These are phyloP conservation scores for Macrosiphum euphorbiae DNA, from an alignment of 2,888 invertebrate genomes.

Conservation along the genomic window DNA sequence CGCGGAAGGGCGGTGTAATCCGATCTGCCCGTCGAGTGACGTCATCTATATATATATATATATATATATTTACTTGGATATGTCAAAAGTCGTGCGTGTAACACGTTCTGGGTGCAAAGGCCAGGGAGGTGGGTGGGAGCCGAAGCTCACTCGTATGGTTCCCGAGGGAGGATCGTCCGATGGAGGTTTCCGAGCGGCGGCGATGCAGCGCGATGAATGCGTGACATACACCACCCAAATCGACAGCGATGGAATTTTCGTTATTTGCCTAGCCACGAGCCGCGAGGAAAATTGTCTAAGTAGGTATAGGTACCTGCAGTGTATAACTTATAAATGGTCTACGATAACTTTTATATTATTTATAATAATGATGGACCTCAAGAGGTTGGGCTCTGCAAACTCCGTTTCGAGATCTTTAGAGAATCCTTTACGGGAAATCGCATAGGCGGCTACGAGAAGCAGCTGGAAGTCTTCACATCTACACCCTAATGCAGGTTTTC, in stretches of 20 bases:
- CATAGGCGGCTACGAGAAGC: background rate
- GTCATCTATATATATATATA: constrained; percentile 31
- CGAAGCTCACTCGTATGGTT: background rate
- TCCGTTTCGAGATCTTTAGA: background rate
- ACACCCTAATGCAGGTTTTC: background rate
- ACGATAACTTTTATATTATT: background rate
- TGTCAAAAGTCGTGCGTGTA: background rate
- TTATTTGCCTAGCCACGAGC: background rate
- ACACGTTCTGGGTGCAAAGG: background rate
- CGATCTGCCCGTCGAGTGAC: constrained; percentile 53
- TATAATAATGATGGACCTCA: background rate
- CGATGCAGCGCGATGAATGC: background rate
- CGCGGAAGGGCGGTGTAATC: constrained; percentile 44
- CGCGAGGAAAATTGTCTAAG: background rate
- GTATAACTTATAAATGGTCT: background rate
- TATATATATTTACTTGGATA: background rate
- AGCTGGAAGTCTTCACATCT: background rate
- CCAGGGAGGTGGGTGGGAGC: background rate
- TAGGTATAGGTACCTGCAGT: background rate
- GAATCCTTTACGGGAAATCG: background rate
- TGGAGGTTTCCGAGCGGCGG: background rate
- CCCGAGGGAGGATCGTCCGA: constrained; percentile 1
- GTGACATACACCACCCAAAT: background rate
- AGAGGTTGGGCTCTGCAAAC: background rate
- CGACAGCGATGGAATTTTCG: background rate